phyloP scores from a whole-genome alignment of 1,140 invertebrate species.

The Linepithema humile region DNA sequence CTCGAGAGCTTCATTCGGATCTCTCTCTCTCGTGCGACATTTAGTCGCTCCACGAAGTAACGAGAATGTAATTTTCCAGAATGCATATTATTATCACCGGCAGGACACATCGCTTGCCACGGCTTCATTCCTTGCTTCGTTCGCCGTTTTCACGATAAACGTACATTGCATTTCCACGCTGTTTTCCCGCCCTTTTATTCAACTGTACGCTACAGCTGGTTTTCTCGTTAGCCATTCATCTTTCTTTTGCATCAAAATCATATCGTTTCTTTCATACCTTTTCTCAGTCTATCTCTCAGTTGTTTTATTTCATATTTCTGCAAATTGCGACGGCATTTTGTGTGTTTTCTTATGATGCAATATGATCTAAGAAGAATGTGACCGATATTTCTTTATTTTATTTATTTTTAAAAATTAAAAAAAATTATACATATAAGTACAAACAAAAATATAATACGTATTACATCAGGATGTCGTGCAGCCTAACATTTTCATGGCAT shows the following conservation, averaged over 20 bases:
- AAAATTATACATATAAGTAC: no score
- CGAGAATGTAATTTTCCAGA: conserved; percentile 71
- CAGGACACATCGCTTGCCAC: conserved; percentile 32
- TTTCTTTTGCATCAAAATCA: conserved; percentile 26
- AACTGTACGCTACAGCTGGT: conserved; percentile 21
- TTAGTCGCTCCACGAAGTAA: conserved; percentile 58
- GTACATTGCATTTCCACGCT: conserved; percentile 34
- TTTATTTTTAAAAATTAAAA: no score
- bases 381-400: no score
- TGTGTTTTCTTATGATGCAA: no score
- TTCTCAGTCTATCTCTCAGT: background rate
- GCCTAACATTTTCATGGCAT: no score
- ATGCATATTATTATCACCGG: conserved; percentile 64
- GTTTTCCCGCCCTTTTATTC: conserved; percentile 49
- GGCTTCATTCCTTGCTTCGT: conserved; percentile 13
- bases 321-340: conserved; percentile 19
- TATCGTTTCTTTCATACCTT: background rate
- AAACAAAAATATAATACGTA: no score
- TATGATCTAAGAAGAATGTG: no score
- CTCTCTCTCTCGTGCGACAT: conserved; percentile 32
- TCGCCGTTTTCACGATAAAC: conserved; percentile 40
- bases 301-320: conserved; percentile 6
- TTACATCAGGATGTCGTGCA: no score
- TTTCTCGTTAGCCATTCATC: conserved; percentile 42
- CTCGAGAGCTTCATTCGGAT: background rate